These are phyloP conservation scores for Drosophila hydei DNA, from an alignment of 1,140 invertebrate species.

Conservation along the genomic window DNA sequence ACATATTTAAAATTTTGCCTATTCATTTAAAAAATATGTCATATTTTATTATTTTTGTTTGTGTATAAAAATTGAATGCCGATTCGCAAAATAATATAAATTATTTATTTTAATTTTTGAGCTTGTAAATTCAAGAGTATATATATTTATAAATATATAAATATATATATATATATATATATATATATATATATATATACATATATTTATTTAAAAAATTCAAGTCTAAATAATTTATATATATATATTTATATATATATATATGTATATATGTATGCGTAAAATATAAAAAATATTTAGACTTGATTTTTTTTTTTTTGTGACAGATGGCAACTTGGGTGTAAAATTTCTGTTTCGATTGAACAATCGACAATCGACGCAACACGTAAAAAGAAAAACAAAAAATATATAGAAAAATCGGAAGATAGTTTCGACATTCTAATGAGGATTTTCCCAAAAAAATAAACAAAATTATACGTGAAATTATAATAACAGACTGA, in stretches of 20 bases:
- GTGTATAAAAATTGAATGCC: too few species aligned
- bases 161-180: too few species aligned
- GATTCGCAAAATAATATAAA: too few species aligned
- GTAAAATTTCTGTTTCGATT: slow-evolving; percentile 12
- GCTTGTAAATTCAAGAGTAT: too few species aligned
- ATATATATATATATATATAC: too few species aligned
- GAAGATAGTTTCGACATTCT: slow-evolving; percentile 21
- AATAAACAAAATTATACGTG: slow-evolving; percentile 39
- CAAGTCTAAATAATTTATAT: too few species aligned
- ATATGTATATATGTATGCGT: not conserved
- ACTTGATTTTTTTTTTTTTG: slow-evolving; percentile 4
- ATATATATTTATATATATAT: too few species aligned
- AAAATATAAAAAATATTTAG: slow-evolving; percentile 1
- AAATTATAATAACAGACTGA: slow-evolving; percentile 19
- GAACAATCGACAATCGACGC: slow-evolving; percentile 11
- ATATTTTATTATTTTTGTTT: not conserved
- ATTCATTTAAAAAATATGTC: not conserved
- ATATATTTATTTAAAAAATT: too few species aligned
- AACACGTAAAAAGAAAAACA: not conserved
- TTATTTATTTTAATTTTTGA: too few species aligned
- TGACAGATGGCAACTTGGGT: slow-evolving; percentile 5
- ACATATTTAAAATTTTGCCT: not conserved
- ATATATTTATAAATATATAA: too few species aligned
- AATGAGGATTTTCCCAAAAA: slow-evolving; percentile 20
- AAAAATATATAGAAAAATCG: not conserved